phyloP scores from a whole-genome alignment of 2,113 vertebrate genomes.

The Oreochromis niloticus region DNA sequence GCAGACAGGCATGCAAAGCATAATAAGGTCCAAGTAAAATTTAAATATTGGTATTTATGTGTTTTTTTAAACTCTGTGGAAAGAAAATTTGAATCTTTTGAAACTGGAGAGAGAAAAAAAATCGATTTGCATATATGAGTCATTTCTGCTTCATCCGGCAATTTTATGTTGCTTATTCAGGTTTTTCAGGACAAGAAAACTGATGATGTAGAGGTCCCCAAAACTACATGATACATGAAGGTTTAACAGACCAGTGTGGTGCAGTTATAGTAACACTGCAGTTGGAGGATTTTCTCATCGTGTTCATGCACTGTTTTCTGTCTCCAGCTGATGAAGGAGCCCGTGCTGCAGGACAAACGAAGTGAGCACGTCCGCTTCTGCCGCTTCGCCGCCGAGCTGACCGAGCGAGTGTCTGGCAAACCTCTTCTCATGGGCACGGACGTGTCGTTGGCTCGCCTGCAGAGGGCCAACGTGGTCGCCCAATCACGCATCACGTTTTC shows the following conservation, averaged over 20 bases:
- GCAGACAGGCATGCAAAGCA: neutral
- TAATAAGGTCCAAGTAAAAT: neutral
- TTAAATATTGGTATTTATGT: neutral
- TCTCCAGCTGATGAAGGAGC: constrained; percentile 88
- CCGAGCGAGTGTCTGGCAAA: constrained; percentile 90
- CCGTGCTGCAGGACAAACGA: constrained; percentile 96
- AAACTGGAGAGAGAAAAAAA: neutral
- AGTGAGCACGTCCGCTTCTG: constrained; percentile 96
- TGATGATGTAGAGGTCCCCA: neutral
- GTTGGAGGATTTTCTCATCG: rapidly evolving
- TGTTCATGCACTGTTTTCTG: neutral
- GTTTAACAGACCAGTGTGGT: rapidly evolving
- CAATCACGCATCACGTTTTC: constrained; percentile 91
- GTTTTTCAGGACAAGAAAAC: neutral
- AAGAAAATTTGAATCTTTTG: neutral
- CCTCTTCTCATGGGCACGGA: constrained; percentile 87
- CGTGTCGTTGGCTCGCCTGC: constrained; percentile 87
- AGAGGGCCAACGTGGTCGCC: constrained; percentile 91
- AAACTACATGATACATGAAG: rapidly evolving
- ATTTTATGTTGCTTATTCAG: rapidly evolving
- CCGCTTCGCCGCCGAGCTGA: constrained; percentile 87
- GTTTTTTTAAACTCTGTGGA: neutral
- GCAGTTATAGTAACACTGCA: rapidly evolving
- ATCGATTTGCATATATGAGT: neutral
- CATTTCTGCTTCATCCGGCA: neutral